Evolutionary conservation across 2,888 invertebrate genomes (phyloP), one percentile per base, ranked within the genome.

Genomic region (Anodontia alba): DNA sequence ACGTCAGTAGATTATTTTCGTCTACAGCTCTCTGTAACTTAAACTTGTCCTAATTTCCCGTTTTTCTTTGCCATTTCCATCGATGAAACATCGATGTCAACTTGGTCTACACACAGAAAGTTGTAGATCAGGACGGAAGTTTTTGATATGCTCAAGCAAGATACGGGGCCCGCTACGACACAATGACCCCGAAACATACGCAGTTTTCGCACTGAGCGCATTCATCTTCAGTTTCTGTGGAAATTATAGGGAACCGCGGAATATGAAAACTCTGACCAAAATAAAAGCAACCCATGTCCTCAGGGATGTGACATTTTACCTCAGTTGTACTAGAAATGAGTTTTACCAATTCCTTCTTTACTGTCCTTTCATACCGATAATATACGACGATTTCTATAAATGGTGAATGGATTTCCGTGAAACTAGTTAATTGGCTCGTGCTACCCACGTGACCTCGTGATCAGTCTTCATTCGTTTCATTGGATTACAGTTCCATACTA

Each of bases 391-490:
- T 73, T 78, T 79, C 91, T 90, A 91, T 91, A 92, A 92, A 92
- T 88, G 92, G 92, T 93, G 93, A 93, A 93, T 93, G 93, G 92
- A 92, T 88, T 88, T 86, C 88, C 84, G 86, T 51, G 54, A 57
- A 43, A 20, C 72, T 43, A 62, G 57, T 29, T 82, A 82, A 85
- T 82, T 85, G 85, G 82, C 73, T 68, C 62, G 46, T 67, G 43
- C 17, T 33, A 62, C 49, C 70, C 84, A 84, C 84, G 84, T 84
- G 84, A 80, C 67, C 23, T 62, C 23, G n/a, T 7, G 15, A 17
- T 8, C 38, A 15, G 43, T 26, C 1, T 68, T 69, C 78, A 78
- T 73, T 67, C 67, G 51, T 26, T 49, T 57, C 51, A 80, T 80
- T 78, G 80, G 76, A 49, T 23, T 33, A 5, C 17, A n/a, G 15